Percentiles rank a stretch among this genome's conserved stretches.
Evolutionary conservation across 2,113 vertebrate genomes (phyloP).

Genomic region (Chloebia gouldiae): DNA sequence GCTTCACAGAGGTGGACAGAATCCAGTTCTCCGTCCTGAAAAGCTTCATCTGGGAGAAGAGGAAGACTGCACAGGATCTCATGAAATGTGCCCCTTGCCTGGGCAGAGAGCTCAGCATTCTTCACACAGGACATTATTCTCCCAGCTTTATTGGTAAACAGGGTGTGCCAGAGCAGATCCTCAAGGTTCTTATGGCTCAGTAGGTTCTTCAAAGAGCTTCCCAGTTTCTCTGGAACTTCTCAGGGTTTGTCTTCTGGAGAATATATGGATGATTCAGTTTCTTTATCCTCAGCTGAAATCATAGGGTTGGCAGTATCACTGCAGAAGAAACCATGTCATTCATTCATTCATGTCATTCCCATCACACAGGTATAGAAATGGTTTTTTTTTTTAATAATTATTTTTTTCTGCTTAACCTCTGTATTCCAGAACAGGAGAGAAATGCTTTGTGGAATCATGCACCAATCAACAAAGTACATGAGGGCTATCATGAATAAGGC

Average conservation of each 20-base stretch:
- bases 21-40: slow-evolving; percentile 80
- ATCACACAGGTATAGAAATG: not conserved
- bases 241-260: slow-evolving; percentile 26
- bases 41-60: slow-evolving; percentile 74
- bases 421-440: not conserved
- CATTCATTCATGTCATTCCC: not conserved
- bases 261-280: slow-evolving; percentile 61
- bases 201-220: slow-evolving; percentile 86
- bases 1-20: slow-evolving; percentile 91
- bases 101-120: slow-evolving; percentile 92
- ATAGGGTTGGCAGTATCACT: not conserved
- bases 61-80: slow-evolving; percentile 83
- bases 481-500: not conserved
- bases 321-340: not conserved
- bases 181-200: slow-evolving; percentile 89
- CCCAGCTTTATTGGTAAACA: slow-evolving; percentile 87
- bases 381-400: not conserved
- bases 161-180: slow-evolving; percentile 90
- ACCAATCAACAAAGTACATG: not conserved
- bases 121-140: slow-evolving; percentile 82
- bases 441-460: not conserved
- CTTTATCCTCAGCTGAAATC: slow-evolving; percentile 75
- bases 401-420: not conserved
- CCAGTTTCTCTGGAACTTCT: slow-evolving; percentile 72
- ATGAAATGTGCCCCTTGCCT: slow-evolving; percentile 92